Conservation (phyloP, 2,888 invertebrate genomes). For the Apotomis betuletana region DNA sequence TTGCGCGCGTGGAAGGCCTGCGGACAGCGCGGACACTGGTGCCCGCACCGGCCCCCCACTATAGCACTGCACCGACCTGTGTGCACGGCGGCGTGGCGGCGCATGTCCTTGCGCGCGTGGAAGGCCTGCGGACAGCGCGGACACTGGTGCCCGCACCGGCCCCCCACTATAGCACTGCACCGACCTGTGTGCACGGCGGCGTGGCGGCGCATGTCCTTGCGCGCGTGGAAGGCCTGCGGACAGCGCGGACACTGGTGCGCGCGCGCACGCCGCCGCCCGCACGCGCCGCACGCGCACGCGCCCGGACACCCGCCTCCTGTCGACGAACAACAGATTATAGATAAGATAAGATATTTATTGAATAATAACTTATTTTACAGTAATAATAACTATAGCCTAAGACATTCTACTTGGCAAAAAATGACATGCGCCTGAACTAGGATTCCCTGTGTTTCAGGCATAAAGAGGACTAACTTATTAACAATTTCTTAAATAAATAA, state of each 20-base stretch:
- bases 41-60: too few relatives aligned
- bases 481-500: too few relatives aligned
- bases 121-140: slow-evolving; percentile 67
- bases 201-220: slow-evolving; percentile 88
- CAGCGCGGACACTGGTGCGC: slow-evolving; percentile 86
- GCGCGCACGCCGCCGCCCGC: slow-evolving; percentile 61
- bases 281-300: slow-evolving; percentile 36
- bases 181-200: slow-evolving; percentile 87
- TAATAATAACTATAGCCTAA: too few relatives aligned
- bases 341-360: too few relatives aligned
- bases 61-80: neutral
- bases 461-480: too few relatives aligned
- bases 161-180: slow-evolving; percentile 43
- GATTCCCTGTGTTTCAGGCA: too few relatives aligned
- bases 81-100: slow-evolving; percentile 85
- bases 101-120: slow-evolving; percentile 86
- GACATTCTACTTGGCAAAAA: too few relatives aligned
- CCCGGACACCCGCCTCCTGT: neutral
- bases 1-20: too few relatives aligned
- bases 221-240: slow-evolving; percentile 86
- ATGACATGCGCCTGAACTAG: too few relatives aligned
- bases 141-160: neutral
- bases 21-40: too few relatives aligned
- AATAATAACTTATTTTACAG: too few relatives aligned
- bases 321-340: neutral